Evolutionary conservation across 2,797 vertebrate species (phyloP).

Genomic region (Rhynchotus rufescens): DNA sequence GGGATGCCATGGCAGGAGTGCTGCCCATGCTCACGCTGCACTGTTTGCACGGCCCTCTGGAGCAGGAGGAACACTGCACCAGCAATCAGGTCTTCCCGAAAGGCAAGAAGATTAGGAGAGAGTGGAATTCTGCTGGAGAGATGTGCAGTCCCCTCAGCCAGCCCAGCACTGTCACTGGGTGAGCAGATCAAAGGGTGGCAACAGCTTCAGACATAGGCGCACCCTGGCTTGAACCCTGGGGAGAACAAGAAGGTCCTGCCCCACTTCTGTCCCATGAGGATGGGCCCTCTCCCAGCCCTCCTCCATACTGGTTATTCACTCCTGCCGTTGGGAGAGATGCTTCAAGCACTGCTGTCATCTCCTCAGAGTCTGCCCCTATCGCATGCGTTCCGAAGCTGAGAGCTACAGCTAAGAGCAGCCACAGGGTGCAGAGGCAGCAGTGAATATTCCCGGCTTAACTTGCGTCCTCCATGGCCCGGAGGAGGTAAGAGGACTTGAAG

Average conservation of each 20-base stretch:
- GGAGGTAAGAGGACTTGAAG: neutral
- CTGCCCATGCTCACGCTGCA: fast-evolving
- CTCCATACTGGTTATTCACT: fast-evolving
- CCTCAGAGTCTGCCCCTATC: neutral
- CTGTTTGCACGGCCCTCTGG: fast-evolving
- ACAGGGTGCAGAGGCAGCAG: too few species aligned
- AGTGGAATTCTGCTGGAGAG: neutral
- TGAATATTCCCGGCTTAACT: neutral
- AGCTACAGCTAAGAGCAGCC: too few species aligned
- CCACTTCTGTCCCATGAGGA: neutral
- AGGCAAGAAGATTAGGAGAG: constrained; percentile 25
- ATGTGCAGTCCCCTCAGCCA: neutral
- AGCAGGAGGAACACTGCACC: neutral
- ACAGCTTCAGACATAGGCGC: neutral
- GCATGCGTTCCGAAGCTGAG: neutral
- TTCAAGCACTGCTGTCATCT: neutral
- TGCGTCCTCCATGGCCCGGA: neutral
- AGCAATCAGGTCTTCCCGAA: neutral
- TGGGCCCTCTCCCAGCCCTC: neutral
- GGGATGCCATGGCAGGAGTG: fast-evolving
- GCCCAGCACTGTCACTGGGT: neutral
- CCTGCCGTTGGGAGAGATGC: neutral
- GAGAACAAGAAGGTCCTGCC: neutral
- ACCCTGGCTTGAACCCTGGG: fast-evolving
- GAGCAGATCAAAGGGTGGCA: neutral